These are phyloP conservation scores for Mesaphorura yosii DNA, from an alignment of 1,140 invertebrate genomes.

Conservation along the genomic window DNA sequence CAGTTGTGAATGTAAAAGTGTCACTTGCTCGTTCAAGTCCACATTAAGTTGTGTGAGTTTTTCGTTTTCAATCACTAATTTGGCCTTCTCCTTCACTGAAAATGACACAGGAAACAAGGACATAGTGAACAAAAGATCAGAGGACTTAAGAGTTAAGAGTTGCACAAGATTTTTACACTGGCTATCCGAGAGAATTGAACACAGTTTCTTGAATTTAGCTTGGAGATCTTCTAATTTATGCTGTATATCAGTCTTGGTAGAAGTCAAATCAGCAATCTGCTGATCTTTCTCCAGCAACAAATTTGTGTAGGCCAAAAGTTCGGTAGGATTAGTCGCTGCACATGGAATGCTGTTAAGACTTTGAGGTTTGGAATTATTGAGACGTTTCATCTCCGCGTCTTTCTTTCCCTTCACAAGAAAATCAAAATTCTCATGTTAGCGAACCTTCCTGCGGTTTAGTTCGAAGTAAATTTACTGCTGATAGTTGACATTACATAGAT, in stretches of 20 bases:
- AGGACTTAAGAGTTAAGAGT: not conserved
- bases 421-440: not conserved
- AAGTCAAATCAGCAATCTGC: slow-evolving; percentile 8
- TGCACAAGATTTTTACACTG: slow-evolving; percentile 5
- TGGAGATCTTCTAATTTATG: slow-evolving; percentile 14
- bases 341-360: not conserved
- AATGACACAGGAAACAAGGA: slow-evolving; percentile 24
- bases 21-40: slow-evolving; percentile 59
- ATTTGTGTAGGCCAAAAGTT: not conserved
- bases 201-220: slow-evolving; percentile 17
- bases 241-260: slow-evolving; percentile 9
- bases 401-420: not conserved
- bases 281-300: slow-evolving; percentile 13
- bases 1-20: slow-evolving; percentile 53
- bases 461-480: not conserved
- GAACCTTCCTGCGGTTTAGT: no score
- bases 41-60: slow-evolving; percentile 54
- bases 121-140: not conserved
- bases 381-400: not conserved
- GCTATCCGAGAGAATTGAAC: slow-evolving; percentile 8
- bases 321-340: not conserved
- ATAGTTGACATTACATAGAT: not conserved
- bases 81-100: slow-evolving; percentile 64
- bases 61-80: slow-evolving; percentile 60
- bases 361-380: not conserved